These are phyloP conservation scores for Amphipoea oculea DNA, from an alignment of 2,888 invertebrate genomes.

Conservation along the genomic window DNA sequence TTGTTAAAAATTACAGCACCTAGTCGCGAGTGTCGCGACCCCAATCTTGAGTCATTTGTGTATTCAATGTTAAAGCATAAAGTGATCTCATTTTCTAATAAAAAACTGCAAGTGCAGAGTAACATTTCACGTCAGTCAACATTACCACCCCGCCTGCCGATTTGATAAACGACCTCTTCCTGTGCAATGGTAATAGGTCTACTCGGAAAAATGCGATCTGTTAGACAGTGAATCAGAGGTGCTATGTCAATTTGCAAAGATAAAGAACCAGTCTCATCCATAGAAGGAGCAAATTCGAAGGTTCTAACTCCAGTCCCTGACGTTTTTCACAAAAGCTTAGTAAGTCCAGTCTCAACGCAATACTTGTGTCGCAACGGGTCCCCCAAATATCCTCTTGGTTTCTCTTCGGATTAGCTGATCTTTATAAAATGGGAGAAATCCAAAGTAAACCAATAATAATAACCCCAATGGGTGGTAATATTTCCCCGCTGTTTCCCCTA, in stretches of 20 bases:
- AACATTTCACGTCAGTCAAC: conserved; percentile 12
- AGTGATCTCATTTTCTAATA: conserved; percentile 4
- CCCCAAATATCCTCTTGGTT: background rate
- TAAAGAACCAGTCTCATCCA: background rate
- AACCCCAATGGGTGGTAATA: background rate
- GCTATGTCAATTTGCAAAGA: background rate
- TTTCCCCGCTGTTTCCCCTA: too few relatives aligned
- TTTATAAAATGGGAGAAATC: background rate
- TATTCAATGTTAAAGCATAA: background rate
- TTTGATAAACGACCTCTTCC: conserved; percentile 40
- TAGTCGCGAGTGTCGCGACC: background rate
- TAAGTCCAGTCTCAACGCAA: background rate
- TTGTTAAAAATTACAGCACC: background rate
- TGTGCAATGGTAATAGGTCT: background rate
- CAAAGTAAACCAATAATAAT: background rate
- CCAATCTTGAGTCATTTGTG: background rate
- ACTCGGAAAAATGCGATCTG: background rate
- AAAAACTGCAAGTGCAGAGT: conserved; percentile 27
- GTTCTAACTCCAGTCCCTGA: too few relatives aligned
- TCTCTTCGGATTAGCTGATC: background rate
- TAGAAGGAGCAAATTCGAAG: background rate
- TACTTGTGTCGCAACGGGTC: background rate
- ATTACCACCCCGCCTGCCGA: conserved; percentile 27
- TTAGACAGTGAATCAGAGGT: background rate
- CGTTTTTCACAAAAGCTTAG: background rate